Evolutionary conservation across 2,888 invertebrate species (phyloP).

Genomic region (Caenorhabditis macrosperma): DNA sequence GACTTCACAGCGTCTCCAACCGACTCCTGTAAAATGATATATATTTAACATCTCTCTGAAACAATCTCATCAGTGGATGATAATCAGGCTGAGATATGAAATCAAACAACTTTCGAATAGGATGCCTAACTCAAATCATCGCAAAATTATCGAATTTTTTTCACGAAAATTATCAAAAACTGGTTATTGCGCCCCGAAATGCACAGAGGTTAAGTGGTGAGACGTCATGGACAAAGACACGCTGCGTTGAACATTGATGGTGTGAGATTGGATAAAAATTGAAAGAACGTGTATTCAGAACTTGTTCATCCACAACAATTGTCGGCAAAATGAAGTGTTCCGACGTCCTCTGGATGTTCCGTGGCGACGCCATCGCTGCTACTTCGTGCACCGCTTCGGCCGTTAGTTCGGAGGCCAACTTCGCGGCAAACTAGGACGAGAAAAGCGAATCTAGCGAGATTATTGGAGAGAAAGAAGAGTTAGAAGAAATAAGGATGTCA

Average conservation of each 20-base stretch:
- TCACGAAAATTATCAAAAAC: background rate
- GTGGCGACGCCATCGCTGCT: background rate
- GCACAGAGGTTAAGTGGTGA: background rate
- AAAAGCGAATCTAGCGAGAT: background rate
- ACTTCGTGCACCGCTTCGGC: conserved; percentile 25
- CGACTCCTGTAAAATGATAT: conserved; percentile 36
- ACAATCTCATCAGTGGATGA: background rate
- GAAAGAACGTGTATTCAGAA: background rate
- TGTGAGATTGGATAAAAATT: background rate
- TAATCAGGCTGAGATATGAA: background rate
- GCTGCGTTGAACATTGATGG: background rate
- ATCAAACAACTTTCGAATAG: background rate
- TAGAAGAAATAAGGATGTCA: background rate
- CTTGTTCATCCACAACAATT: background rate
- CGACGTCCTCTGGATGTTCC: background rate
- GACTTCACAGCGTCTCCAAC: conserved; percentile 11
- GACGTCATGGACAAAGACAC: conserved; percentile 6
- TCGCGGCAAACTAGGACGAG: conserved; percentile 16
- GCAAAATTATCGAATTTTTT: too few species aligned
- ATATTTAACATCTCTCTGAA: background rate
- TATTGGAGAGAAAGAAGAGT: background rate
- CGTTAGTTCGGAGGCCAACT: conserved; percentile 15
- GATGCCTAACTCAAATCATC: too few species aligned
- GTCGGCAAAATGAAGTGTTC: background rate
- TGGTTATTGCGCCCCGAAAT: background rate